Evolutionary conservation across 2,888 invertebrate species (phyloP), one percentile per base, ranked within the genome.

Genomic region (Lottia scabra): DNA sequence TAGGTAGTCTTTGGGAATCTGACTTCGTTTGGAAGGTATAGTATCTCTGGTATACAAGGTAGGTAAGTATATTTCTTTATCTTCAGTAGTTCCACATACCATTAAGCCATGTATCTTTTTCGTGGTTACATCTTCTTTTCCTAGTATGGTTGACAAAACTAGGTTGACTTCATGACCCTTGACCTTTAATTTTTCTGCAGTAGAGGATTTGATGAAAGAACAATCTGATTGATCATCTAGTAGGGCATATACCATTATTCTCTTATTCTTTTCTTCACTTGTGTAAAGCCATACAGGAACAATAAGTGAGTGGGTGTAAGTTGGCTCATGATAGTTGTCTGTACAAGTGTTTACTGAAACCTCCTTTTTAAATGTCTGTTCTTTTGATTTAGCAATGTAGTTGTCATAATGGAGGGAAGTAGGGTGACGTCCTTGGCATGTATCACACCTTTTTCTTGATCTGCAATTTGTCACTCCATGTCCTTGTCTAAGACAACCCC

Each of bases 71-170:
- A 63, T 44, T 13, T 44, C 23, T 44, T 46, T 43, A 15, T 10
- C n/a, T 63, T 27, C 23, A 23, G 62, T 44, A 13, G 63, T 10
- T 23, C 43, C 63, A 44, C 63, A 38, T 16, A 69, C 63, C 63
- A 43, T 48, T 69, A 10, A 69, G 63, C 63, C 63, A 43, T 48
- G 63, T 2, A 69, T 44, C 26, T n/a, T 63, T n/a, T 27, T 69
- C 23, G 38, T 63, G 3, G 23, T 19, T 2, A 43, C 26, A 63
- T 63, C 38, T 5, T 69, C 23, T 44, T 38, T 38, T 19, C 30
- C n/a, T 13, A 63, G 23, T 63, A 69, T 69, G 30, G 69, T 69
- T 27, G 63, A 63, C 10, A 69, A 38, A 43, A 43, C n/a, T 15
- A 69, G 30, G 23, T 19, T 56, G 4, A 68, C 56, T 23, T 23